Evolutionary conservation across 2,797 vertebrate species (phyloP).

Genomic region (Calcarius lapponicus): DNA sequence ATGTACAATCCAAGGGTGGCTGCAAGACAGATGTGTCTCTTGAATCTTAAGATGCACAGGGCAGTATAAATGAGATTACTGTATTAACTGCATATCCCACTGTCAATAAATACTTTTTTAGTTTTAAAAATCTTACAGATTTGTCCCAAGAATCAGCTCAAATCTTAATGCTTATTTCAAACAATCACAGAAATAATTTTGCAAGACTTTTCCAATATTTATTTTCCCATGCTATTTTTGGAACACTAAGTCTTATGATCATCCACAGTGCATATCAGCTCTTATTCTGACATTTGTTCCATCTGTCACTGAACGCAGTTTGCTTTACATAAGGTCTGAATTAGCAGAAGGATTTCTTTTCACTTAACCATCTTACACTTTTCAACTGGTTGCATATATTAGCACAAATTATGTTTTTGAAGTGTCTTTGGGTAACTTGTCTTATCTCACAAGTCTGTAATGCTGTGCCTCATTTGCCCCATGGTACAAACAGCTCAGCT

Average conservation of each 20-base stretch:
- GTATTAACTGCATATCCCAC: not conserved
- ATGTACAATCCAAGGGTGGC: fast-evolving
- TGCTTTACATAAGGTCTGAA: not conserved
- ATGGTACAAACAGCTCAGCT: not conserved
- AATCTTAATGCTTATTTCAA: not conserved
- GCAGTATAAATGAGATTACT: not conserved
- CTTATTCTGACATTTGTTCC: not conserved
- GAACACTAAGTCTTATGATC: not conserved
- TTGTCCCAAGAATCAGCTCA: not conserved
- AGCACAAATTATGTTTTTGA: not conserved
- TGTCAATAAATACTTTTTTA: not conserved
- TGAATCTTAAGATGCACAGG: not conserved
- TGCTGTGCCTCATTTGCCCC: not conserved
- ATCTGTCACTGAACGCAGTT: not conserved
- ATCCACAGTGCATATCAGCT: not conserved
- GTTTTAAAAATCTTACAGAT: not conserved
- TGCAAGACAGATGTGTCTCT: not conserved
- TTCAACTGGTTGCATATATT: not conserved
- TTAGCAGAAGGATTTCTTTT: not conserved
- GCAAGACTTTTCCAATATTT: not conserved
- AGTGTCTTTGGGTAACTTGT: not conserved
- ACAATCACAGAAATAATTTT: not conserved
- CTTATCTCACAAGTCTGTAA: not conserved
- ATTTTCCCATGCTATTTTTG: not conserved
- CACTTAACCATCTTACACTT: not conserved